These are phyloP conservation scores for Manduca sexta DNA, from an alignment of 1,140 invertebrate genomes.

Conservation along the genomic window DNA sequence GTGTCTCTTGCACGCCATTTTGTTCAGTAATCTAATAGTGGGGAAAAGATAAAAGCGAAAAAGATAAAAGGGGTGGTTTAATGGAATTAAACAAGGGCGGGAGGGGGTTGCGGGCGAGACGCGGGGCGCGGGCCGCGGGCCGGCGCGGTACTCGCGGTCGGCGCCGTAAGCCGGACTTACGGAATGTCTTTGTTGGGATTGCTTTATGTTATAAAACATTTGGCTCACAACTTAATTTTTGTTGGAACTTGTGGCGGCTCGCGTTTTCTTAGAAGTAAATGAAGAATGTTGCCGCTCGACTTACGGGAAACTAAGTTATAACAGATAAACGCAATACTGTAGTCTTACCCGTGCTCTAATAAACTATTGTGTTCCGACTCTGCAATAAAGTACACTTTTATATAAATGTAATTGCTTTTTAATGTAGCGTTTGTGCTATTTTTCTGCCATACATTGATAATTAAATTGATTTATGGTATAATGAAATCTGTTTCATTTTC, in stretches of 20 bases:
- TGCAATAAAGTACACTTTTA: too few relatives aligned
- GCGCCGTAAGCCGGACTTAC: constrained; percentile 56
- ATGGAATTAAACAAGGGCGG: constrained; percentile 66
- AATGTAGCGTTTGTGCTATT: too few relatives aligned
- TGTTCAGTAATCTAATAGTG: constrained; percentile 64
- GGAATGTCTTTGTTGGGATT: constrained; percentile 60
- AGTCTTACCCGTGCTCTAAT: too few relatives aligned
- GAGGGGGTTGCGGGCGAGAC: constrained; percentile 28
- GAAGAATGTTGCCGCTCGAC: too few relatives aligned
- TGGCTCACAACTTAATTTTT: constrained; percentile 23
- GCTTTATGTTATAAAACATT: constrained; percentile 33
- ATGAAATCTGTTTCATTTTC: too few relatives aligned
- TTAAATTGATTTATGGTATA: too few relatives aligned
- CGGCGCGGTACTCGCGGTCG: constrained; percentile 20
- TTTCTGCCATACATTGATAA: too few relatives aligned
- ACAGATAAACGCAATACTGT: too few relatives aligned
- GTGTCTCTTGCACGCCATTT: constrained; percentile 58
- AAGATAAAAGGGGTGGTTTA: constrained; percentile 69
- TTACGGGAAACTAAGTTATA: too few relatives aligned
- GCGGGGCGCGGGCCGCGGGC: constrained; percentile 10
- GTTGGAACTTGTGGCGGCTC: constrained; percentile 3
- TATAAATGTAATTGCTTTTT: too few relatives aligned
- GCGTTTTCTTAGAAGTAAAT: constrained; percentile 3
- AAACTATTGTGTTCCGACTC: too few relatives aligned
- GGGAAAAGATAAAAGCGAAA: constrained; percentile 62